Evolutionary conservation across 2,113 vertebrate genomes (phyloP).

Genomic region (Odobenus rosmarus): DNA sequence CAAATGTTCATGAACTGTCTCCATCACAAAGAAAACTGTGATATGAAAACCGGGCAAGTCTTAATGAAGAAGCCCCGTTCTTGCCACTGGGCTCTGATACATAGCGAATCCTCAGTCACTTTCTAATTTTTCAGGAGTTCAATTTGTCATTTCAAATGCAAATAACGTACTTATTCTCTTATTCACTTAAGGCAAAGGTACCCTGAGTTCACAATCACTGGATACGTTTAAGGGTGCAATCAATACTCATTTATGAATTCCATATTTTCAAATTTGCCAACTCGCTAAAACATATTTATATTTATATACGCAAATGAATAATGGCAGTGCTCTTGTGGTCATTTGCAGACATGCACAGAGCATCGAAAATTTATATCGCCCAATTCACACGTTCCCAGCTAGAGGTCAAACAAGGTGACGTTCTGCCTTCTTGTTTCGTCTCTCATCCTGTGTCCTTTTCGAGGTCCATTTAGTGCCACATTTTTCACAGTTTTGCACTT

Average conservation of each 20-base stretch:
- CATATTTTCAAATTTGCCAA: not conserved
- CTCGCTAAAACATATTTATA: not conserved
- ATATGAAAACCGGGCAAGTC: not conserved
- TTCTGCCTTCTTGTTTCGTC: not conserved
- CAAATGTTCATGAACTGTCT: not conserved
- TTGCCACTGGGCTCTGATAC: not conserved
- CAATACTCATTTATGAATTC: not conserved
- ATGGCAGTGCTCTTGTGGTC: not conserved
- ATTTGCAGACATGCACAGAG: not conserved
- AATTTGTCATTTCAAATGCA: conserved; percentile 15
- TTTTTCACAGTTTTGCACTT: not conserved
- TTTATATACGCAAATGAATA: not conserved
- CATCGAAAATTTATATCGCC: not conserved
- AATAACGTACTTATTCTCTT: not conserved
- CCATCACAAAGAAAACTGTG: not conserved
- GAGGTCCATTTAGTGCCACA: not conserved
- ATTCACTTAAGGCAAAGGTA: not conserved
- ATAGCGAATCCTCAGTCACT: not conserved
- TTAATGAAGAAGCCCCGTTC: not conserved
- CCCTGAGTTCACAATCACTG: not conserved
- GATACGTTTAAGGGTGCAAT: not conserved
- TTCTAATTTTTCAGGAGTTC: conserved; percentile 4
- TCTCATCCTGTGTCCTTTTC: not conserved
- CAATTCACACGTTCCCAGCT: not conserved
- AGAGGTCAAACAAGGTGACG: not conserved